Evolutionary conservation across 2,113 vertebrate genomes (phyloP).

Genomic region (Psilopogon haemacephalus): DNA sequence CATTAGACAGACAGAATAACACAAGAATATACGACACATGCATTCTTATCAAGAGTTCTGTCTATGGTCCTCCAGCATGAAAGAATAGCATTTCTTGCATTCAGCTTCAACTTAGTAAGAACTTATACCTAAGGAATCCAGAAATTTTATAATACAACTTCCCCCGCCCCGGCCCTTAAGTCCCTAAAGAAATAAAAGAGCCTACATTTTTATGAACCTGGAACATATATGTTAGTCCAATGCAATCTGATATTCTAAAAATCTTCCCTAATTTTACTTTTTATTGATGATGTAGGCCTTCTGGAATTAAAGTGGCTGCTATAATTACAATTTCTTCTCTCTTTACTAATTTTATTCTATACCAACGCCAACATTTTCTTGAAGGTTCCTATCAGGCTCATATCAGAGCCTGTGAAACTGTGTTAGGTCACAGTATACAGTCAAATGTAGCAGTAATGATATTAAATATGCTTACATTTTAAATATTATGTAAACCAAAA

Average conservation of each 20-base stretch:
- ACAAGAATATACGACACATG: neutral
- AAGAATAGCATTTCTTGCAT: neutral
- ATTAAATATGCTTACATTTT: neutral
- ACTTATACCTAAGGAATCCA: neutral
- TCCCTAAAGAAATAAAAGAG: neutral
- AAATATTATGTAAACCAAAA: neutral
- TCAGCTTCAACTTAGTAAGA: neutral
- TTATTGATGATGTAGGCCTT: neutral
- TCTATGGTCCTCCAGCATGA: neutral
- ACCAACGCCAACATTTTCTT: neutral
- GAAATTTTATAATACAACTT: neutral
- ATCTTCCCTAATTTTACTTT: neutral
- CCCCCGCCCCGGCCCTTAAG: too few species aligned
- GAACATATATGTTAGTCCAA: neutral
- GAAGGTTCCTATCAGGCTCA: accelerated
- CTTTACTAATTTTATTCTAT: neutral
- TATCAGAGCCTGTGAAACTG: neutral
- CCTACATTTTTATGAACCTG: neutral
- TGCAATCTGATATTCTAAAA: neutral
- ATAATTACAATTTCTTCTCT: neutral
- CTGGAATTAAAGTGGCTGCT: neutral
- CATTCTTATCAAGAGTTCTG: neutral
- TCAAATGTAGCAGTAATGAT: neutral
- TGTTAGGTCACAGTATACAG: neutral
- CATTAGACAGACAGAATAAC: neutral